phyloP scores from a whole-genome alignment of 1,140 invertebrate species.

The Drosophila yakuba region DNA sequence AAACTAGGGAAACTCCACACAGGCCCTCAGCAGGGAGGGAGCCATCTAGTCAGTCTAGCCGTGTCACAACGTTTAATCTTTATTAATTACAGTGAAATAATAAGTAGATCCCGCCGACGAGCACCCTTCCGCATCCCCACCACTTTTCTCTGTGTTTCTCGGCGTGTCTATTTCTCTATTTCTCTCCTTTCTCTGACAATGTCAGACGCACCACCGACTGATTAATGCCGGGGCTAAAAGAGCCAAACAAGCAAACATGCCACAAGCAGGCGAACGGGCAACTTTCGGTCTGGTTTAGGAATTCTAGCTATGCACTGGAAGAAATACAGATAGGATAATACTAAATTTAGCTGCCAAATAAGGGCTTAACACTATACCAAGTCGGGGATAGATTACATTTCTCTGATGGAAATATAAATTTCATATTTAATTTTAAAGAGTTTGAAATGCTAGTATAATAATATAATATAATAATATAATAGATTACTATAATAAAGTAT shows the following conservation, averaged over 20 bases:
- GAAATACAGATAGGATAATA: not conserved
- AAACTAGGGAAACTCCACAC: constrained; percentile 19
- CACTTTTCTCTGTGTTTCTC: constrained; percentile 2
- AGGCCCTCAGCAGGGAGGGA: not conserved
- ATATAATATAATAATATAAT: no score
- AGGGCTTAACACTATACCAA: no score
- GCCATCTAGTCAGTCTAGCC: constrained; percentile 44
- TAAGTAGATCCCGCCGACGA: constrained; percentile 53
- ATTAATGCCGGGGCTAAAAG: constrained; percentile 77
- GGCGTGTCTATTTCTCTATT: constrained; percentile 18
- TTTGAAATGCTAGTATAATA: no score
- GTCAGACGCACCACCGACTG: constrained; percentile 56
- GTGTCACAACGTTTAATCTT: constrained; percentile 81
- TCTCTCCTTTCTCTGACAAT: constrained; percentile 40
- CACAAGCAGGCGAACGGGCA: constrained; percentile 61
- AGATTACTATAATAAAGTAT: no score
- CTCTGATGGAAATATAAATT: not conserved
- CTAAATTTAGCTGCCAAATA: not conserved
- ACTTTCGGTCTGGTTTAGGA: constrained; percentile 59
- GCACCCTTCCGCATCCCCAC: constrained; percentile 19
- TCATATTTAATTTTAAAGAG: not conserved
- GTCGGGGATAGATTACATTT: no score
- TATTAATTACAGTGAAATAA: constrained; percentile 83
- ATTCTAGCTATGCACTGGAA: constrained; percentile 49
- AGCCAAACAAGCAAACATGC: constrained; percentile 74